phyloP scores from a whole-genome alignment of 2,113 vertebrate species.

The Orientallactaga bullata region DNA sequence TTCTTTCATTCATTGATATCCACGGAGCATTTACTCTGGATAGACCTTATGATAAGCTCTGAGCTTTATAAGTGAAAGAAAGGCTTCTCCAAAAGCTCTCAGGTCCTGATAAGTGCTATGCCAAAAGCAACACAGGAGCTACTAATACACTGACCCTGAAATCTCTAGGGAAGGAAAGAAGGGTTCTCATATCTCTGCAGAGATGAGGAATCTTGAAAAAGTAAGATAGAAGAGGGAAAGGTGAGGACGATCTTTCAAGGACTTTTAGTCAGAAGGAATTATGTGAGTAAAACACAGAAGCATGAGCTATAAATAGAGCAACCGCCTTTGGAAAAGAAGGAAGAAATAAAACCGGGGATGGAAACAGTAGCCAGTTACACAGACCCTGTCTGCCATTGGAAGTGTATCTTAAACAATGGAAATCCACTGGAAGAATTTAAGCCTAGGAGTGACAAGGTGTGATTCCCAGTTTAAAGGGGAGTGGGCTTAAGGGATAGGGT shows the following conservation, averaged over 20 bases:
- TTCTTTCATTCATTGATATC: background rate
- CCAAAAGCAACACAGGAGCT: background rate
- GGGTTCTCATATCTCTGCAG: background rate
- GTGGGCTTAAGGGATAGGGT: background rate
- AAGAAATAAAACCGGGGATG: background rate
- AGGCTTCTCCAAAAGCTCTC: background rate
- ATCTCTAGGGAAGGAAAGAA: constrained; percentile 12
- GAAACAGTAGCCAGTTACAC: background rate
- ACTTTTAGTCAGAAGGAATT: constrained; percentile 45
- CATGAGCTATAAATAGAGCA: constrained; percentile 13
- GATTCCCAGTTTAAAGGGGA: background rate
- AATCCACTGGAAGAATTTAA: background rate
- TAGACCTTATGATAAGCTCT: background rate
- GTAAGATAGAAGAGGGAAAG: background rate
- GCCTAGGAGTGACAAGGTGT: background rate
- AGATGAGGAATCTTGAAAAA: constrained; percentile 33
- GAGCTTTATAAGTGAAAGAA: constrained; percentile 18
- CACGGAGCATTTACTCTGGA: background rate
- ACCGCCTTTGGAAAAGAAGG: background rate
- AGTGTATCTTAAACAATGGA: background rate
- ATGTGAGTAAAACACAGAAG: constrained; percentile 34
- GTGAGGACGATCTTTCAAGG: constrained; percentile 19
- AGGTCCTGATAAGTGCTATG: background rate
- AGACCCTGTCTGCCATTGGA: background rate
- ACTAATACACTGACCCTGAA: background rate